These are phyloP conservation scores for Opisthograptis luteolata DNA, from an alignment of 2,888 invertebrate genomes.

Conservation along the genomic window DNA sequence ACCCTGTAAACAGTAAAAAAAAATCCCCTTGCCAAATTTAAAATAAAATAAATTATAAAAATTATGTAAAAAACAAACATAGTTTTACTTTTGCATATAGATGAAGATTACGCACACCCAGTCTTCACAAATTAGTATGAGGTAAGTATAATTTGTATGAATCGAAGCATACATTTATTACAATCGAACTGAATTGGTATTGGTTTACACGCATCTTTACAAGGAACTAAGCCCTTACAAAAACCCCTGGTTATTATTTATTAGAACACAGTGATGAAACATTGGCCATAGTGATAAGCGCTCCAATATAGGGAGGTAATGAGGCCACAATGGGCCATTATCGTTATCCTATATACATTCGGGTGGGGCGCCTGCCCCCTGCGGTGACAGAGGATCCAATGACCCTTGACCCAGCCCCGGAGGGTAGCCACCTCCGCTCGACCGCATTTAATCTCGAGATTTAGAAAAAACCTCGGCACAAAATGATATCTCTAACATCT, in stretches of 20 bases:
- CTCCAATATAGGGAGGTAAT: conserved; percentile 58
- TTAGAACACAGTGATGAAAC: conserved; percentile 36
- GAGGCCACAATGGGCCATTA: conserved; percentile 61
- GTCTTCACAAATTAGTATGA: no score
- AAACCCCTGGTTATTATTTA: conserved; percentile 15
- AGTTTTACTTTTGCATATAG: no score
- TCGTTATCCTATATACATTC: conserved; percentile 62
- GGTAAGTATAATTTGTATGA: no score
- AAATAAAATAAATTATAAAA: no score
- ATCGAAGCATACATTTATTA: no score
- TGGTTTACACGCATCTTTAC: no score
- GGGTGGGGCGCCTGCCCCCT: conserved; percentile 42
- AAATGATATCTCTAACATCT: conserved; percentile 18
- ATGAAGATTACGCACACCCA: no score
- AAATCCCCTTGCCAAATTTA: no score
- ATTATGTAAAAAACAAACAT: no score
- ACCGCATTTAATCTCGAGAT: conserved; percentile 42
- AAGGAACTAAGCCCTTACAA: neutral
- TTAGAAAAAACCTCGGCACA: conserved; percentile 47
- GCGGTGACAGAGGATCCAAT: conserved; percentile 49
- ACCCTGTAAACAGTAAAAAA: no score
- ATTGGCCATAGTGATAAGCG: conserved; percentile 52
- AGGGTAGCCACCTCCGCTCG: conserved; percentile 43
- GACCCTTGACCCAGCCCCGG: conserved; percentile 66
- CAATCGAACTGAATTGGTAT: no score